Evolutionary conservation across 2,113 vertebrate genomes (phyloP).

Genomic region (Sphaerodactylus townsendi): DNA sequence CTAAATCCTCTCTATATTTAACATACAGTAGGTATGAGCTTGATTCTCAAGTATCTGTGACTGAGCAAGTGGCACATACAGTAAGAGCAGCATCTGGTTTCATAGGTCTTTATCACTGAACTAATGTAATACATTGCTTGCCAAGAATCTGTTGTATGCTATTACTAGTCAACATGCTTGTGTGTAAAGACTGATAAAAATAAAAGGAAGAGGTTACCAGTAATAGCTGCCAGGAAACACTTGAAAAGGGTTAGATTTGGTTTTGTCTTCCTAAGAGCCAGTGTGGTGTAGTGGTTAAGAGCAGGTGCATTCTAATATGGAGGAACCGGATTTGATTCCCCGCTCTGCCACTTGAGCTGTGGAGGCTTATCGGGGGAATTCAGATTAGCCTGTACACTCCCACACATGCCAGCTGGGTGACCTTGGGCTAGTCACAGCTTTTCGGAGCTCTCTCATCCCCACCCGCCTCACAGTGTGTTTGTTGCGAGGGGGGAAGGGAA

Average conservation of each 20-base stretch:
- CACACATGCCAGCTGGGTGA: too few relatives aligned
- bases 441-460: too few relatives aligned
- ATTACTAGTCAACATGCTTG: conserved; percentile 6
- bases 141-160: conserved; percentile 1
- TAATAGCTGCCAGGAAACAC: not conserved
- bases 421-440: too few relatives aligned
- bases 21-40: conserved; percentile 52
- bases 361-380: too few relatives aligned
- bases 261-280: not conserved
- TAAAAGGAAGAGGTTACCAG: not conserved
- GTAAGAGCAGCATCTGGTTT: conserved; percentile 16
- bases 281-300: too few relatives aligned
- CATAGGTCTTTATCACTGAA: conserved; percentile 8
- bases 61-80: conserved; percentile 2
- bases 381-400: too few relatives aligned
- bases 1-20: conserved; percentile 76
- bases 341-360: too few relatives aligned
- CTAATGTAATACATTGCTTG: not conserved
- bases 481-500: too few relatives aligned
- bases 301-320: too few relatives aligned
- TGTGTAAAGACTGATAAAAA: not conserved
- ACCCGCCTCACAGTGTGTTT: too few relatives aligned
- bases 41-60: not conserved
- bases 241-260: not conserved
- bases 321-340: too few relatives aligned